Percentiles rank a stretch among this genome's conserved stretches.
phyloP scores from a whole-genome alignment of 1,140 invertebrate genomes.

The Tigriopus japonicus region DNA sequence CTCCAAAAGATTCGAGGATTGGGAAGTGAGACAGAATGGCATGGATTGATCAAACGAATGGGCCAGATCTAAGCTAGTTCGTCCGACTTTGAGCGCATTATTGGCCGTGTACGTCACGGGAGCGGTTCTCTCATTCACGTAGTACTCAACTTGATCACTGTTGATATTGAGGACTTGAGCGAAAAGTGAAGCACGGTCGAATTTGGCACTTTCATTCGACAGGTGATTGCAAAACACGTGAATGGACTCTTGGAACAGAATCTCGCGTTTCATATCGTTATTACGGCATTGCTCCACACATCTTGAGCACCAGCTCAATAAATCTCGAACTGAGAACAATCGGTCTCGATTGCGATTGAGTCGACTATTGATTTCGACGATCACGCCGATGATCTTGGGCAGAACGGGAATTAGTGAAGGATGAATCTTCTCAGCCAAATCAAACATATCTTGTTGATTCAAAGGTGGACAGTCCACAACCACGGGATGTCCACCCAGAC shows the following conservation, averaged over 20 bases:
- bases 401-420: background rate
- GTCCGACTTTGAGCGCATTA: background rate
- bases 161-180: background rate
- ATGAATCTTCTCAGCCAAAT: background rate
- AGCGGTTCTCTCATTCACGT: background rate
- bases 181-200: background rate
- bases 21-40: slow-evolving; percentile 40
- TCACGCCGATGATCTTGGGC: background rate
- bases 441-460: background rate
- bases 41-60: too few species aligned
- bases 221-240: background rate
- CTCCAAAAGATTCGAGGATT: slow-evolving; percentile 62
- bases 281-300: background rate
- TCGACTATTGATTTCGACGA: background rate
- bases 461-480: background rate
- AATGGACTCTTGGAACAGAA: background rate
- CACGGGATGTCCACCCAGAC: background rate
- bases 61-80: background rate
- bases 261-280: background rate
- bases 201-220: background rate
- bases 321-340: background rate
- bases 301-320: background rate
- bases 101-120: background rate
- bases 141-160: background rate
- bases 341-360: background rate